phyloP scores from a whole-genome alignment of 1,140 invertebrate genomes.

The Plectrocnemia conspersa region DNA sequence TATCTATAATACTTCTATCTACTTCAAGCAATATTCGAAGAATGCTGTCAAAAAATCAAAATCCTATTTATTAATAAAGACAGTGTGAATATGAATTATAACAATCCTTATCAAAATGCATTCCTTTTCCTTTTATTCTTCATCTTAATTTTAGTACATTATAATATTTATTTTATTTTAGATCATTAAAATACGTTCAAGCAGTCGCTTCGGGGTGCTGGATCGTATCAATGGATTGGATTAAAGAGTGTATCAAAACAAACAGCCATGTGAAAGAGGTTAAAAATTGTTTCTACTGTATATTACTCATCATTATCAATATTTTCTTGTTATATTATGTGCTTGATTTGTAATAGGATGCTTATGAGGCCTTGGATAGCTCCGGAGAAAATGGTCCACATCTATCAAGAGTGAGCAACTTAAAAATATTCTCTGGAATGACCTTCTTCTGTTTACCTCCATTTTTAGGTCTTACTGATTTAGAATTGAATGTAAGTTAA shows the following conservation, averaged over 20 bases:
- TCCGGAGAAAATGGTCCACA: conserved; percentile 4
- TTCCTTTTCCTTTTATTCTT: too few species aligned
- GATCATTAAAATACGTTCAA: conserved; percentile 10
- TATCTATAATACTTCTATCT: too few species aligned
- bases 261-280: conserved; percentile 4
- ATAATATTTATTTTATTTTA: conserved; percentile 2
- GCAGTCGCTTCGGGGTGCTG: conserved; percentile 3
- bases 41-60: too few species aligned
- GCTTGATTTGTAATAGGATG: not conserved
- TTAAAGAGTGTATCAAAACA: conserved; percentile 1
- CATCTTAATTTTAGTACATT: not conserved
- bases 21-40: too few species aligned
- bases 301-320: not conserved
- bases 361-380: conserved; percentile 8
- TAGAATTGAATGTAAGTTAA: not conserved
- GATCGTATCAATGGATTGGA: conserved; percentile 12
- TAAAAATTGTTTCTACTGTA: not conserved
- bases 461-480: not conserved
- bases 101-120: too few species aligned
- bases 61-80: too few species aligned
- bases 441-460: conserved; percentile 8
- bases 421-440: conserved; percentile 10
- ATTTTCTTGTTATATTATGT: not conserved
- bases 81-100: too few species aligned
- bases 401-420: not conserved